Evolutionary conservation across 1,140 invertebrate genomes (phyloP), one percentile per base, ranked within the genome.

Genomic region (Macrobrachium nipponense): DNA sequence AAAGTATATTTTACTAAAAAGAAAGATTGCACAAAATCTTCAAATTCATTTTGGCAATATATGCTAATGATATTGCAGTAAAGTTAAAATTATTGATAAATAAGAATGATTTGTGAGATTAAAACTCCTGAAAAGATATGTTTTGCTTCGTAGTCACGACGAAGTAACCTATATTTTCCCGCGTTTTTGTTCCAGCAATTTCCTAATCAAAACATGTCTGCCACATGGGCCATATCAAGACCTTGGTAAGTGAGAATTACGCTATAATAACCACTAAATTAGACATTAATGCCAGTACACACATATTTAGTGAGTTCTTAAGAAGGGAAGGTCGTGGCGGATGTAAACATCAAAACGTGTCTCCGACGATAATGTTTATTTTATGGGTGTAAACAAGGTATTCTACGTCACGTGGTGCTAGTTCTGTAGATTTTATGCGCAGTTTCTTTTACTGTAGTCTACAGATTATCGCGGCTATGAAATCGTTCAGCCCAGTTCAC

Each of bases 171-270:
- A 82, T 72, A 87, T 87, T 87, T 87, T 82, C 85, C 85, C 85
- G 85, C 85, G 85, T 87, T 87, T 87, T 87, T 87, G 85, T 87
- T 81, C 85, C 85, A 72, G 81, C 68, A 87, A 81, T 87, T 81
- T 72, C 79, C 73, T 66, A 87, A 87, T 87, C 85, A 87, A 87
- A 87, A 87, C 85, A 87, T 87, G 85, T 87, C 85, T 87, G 85
- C 85, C 85, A 87, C 85, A 87, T 87, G 85, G 85, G 80, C 79
- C 73, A 77, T 64, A 77, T n/a, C 79, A 17, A 76, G 70, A 77
- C 61, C 72, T 68, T 78, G 73, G 85, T 87, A 81, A 36, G 85
- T 87, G 36, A 18, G 23, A 58, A n/a, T 87, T 80, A 72, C 70
- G 23, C 36, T 20, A 23, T 17, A 80, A 62, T 72, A 72, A 62